Evolutionary conservation across 2,888 invertebrate genomes (phyloP).

Genomic region (Osedax fenrisi): DNA sequence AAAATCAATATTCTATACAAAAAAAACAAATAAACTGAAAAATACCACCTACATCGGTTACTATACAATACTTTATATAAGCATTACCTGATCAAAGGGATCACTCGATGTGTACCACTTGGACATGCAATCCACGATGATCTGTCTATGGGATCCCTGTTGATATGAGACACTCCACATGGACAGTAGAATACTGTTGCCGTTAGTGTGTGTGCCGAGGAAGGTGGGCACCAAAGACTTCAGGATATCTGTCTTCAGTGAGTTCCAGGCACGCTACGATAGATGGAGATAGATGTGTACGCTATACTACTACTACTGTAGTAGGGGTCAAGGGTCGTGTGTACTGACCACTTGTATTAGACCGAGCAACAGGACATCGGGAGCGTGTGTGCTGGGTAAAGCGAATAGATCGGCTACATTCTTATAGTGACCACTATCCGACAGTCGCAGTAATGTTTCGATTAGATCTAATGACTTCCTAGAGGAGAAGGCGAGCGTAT

Average conservation of each 20-base stretch:
- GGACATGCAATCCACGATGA: constrained; percentile 84
- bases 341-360: constrained; percentile 64
- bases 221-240: constrained; percentile 80
- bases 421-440: constrained; percentile 71
- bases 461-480: constrained; percentile 76
- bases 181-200: not conserved
- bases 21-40: too few species aligned
- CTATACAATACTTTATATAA: not conserved
- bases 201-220: constrained; percentile 82
- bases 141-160: not conserved
- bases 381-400: constrained; percentile 79
- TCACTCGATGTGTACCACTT: constrained; percentile 84
- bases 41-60: too few species aligned
- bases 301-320: too few species aligned
- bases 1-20: too few species aligned
- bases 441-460: constrained; percentile 71
- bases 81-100: constrained; percentile 62
- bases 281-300: too few species aligned
- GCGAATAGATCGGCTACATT: constrained; percentile 78
- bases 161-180: not conserved
- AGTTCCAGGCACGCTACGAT: constrained; percentile 49
- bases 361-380: constrained; percentile 79
- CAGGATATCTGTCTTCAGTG: constrained; percentile 67
- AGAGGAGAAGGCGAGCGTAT: too few species aligned
- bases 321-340: too few species aligned